A percentile compares a stretch with the other conserved stretches of the same genome.
Evolutionary conservation across 2,888 invertebrate species (phyloP).

Genomic region (Leptinotarsa haldemani): DNA sequence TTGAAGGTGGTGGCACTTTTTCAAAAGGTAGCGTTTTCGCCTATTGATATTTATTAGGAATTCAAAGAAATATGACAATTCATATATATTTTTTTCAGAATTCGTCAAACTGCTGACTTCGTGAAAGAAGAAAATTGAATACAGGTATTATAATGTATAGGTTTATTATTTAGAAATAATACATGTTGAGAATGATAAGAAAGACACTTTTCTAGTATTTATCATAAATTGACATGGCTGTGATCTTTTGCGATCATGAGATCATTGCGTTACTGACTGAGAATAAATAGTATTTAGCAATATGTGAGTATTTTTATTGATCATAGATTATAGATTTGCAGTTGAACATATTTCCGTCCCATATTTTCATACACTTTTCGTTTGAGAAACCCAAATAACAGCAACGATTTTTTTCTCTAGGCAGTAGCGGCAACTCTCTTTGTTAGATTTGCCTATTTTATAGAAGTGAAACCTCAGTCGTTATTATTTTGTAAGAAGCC

Average conservation of each 20-base stretch:
- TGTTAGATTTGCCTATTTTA: no score
- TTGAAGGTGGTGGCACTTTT: no score
- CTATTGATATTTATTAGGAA: no score
- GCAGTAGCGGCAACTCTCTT: no score
- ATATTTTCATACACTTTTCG: no score
- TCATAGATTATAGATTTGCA: background rate
- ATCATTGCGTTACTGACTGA: constrained; percentile 17
- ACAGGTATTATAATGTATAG: constrained; percentile 11
- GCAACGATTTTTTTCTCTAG: no score
- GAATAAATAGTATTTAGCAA: constrained; percentile 12
- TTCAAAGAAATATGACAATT: background rate
- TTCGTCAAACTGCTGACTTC: constrained; percentile 46
- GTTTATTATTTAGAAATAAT: constrained; percentile 2
- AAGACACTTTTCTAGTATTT: background rate
- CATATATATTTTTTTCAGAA: constrained; percentile 43
- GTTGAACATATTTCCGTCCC: no score
- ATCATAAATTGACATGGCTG: constrained; percentile 11
- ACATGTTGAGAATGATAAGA: constrained; percentile 4
- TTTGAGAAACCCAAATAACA: no score
- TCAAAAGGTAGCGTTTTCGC: no score
- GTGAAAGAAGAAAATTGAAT: constrained; percentile 25
- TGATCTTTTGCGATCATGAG: constrained; percentile 13
- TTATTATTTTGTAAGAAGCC: no score
- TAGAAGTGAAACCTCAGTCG: no score
- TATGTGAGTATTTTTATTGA: background rate